Evolutionary conservation across 2,113 vertebrate genomes (phyloP).

Genomic region (Okapia johnstoni): DNA sequence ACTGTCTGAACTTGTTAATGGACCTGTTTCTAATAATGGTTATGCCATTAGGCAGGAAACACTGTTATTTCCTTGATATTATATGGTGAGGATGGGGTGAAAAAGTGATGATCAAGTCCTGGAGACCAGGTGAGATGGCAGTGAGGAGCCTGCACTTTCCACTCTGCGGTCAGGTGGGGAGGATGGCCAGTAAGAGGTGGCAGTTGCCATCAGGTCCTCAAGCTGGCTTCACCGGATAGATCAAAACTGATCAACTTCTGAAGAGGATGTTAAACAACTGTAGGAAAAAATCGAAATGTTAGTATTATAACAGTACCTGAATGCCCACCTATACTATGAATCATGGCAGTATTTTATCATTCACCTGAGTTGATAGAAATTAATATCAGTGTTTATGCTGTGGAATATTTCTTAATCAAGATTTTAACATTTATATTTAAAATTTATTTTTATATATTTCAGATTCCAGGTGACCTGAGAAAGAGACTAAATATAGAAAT

Average conservation of each 20-base stretch:
- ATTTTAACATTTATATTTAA: conserved; percentile 16
- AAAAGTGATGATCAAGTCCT: neutral
- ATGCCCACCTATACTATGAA: neutral
- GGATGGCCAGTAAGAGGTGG: neutral
- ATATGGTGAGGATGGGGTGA: neutral
- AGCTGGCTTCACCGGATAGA: neutral
- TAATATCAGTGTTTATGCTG: neutral
- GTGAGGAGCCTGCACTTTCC: neutral
- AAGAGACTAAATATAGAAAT: conserved; percentile 82
- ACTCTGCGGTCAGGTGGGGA: neutral
- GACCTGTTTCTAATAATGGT: neutral
- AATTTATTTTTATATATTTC: conserved; percentile 74
- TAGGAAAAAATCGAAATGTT: neutral
- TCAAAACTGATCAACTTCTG: neutral
- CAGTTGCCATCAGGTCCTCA: neutral
- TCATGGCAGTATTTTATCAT: neutral
- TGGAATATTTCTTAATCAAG: conserved; percentile 25
- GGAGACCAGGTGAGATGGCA: neutral
- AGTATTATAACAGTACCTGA: neutral
- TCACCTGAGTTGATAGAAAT: neutral
- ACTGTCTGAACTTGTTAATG: neutral
- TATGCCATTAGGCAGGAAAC: neutral
- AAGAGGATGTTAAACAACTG: neutral
- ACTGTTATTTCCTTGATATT: neutral
- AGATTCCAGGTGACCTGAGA: conserved; percentile 89